A percentile compares a stretch with the other conserved stretches of the same genome.
Evolutionary conservation across 2,888 invertebrate species (phyloP).

Genomic region (Tupiocoris notatus): DNA sequence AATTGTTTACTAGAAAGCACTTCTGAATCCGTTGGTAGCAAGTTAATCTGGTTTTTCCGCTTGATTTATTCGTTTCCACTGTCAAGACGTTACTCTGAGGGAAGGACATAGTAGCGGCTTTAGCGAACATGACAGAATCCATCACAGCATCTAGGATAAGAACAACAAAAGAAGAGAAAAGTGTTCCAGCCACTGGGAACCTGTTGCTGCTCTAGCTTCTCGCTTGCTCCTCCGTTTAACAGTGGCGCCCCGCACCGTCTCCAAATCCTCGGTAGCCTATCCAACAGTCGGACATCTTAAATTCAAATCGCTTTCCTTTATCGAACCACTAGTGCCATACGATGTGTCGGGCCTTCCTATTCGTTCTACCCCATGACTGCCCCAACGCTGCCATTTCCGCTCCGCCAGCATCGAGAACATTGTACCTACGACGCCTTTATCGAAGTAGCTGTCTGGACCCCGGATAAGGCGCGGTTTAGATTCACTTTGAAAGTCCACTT

Average conservation of each 20-base stretch:
- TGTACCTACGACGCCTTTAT: background rate
- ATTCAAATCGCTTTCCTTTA: background rate
- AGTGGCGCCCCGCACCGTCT: background rate
- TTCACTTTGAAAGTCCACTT: too few relatives aligned
- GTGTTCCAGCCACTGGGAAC: background rate
- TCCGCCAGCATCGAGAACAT: background rate
- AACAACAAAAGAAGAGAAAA: background rate
- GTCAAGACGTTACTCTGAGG: too few relatives aligned
- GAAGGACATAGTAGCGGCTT: too few relatives aligned
- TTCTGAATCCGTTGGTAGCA: too few relatives aligned
- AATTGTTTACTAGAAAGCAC: too few relatives aligned
- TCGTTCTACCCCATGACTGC: background rate
- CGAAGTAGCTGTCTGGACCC: too few relatives aligned
- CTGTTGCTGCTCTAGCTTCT: background rate
- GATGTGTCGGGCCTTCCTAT: background rate
- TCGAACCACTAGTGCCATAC: background rate
- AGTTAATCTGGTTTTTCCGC: too few relatives aligned
- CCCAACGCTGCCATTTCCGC: background rate
- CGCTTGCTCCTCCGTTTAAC: background rate
- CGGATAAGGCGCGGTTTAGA: too few relatives aligned
- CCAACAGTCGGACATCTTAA: background rate
- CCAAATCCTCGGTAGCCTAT: background rate
- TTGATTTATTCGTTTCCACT: too few relatives aligned
- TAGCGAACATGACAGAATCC: too few relatives aligned
- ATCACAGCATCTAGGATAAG: background rate